phyloP scores from a whole-genome alignment of 2,797 vertebrate genomes.

The Hozukius guyotensis region DNA sequence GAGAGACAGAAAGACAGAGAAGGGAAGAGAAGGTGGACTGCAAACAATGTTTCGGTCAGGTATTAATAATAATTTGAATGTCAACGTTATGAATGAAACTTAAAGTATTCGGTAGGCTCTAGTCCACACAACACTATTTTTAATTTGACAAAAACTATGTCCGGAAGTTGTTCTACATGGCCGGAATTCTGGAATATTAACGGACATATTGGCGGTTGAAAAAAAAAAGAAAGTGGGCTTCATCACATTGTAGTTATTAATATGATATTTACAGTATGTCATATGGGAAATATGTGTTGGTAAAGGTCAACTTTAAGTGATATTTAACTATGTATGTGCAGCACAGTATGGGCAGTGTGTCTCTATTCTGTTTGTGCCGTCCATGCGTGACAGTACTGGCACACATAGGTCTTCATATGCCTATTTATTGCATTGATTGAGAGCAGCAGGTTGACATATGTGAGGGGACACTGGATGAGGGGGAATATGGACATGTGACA shows the following conservation, averaged over 20 bases:
- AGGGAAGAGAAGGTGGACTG: too few relatives aligned
- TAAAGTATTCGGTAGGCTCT: too few relatives aligned
- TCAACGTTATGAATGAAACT: too few relatives aligned
- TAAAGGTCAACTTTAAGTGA: neutral
- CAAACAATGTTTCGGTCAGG: too few relatives aligned
- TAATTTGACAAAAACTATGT: too few relatives aligned
- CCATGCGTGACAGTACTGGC: neutral
- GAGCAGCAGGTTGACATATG: conserved; percentile 14
- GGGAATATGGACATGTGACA: neutral
- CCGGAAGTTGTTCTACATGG: too few relatives aligned
- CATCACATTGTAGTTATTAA: neutral
- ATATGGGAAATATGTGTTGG: neutral
- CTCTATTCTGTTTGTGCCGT: neutral
- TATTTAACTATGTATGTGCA: neutral
- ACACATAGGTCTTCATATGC: neutral
- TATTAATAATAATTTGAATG: too few relatives aligned
- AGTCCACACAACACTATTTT: too few relatives aligned
- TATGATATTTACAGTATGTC: neutral
- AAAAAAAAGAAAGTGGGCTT: neutral
- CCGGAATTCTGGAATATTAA: too few relatives aligned
- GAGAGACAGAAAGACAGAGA: too few relatives aligned
- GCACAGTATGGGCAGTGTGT: too few relatives aligned
- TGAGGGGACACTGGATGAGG: neutral
- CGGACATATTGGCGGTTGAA: too few relatives aligned
- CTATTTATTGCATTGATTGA: conserved; percentile 10